Base-by-base conservation (phyloP, 30 jellyfish, hydroid and myxozoan species). In the Mastigias papua region DNA sequence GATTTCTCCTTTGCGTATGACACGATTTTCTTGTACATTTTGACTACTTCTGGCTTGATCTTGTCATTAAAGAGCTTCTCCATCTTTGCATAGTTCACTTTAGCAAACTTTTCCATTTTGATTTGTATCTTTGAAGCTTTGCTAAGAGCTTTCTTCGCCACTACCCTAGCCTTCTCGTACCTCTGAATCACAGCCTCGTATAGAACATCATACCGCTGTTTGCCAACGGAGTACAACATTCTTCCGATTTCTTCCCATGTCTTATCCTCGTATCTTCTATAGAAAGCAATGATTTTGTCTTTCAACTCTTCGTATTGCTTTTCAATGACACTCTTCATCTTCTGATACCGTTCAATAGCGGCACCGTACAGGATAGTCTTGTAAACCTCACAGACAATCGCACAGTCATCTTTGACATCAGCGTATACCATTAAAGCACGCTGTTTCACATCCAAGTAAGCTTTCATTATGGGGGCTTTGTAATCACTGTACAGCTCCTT, bases 201-300 rank as follows among this genome's bases (percentile, higher is more conserved):
- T 17, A 78, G 76, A 21, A 34, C 88, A 21, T 26, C 65, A 31
- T 58, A 70, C 65, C 67, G 69, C 35, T 58, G 76, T 48, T 22
- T 35, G 21, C 89, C 90, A 48, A 58, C 62, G 8, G 60, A 72
- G 66, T 37, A 50, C 25, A 84, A 78, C 60, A 60, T 64, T 32
- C 48, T 74, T 3, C 92, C 97, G 30, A 96, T 73, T 61, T 90
- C 94, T 87, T 91, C 99, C 99, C 99, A 96, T 0, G 99, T 90
- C 90, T 73, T 68, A 80, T 96, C 92, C 30, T 79, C 99, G 71
- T 86, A 87, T 58, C 76, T 83, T 49, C 33, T 81, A 84, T 89
- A 84, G 57, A 89, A 89, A 13, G 83, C 87, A 32, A 26, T 11
- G 1, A 70, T 48, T 26, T 77, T 64, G 16, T 62, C 86, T 20